Evolutionary conservation across 1,140 invertebrate species (phyloP), one percentile per base, ranked within the genome.

Genomic region (Bradysia coprophila): DNA sequence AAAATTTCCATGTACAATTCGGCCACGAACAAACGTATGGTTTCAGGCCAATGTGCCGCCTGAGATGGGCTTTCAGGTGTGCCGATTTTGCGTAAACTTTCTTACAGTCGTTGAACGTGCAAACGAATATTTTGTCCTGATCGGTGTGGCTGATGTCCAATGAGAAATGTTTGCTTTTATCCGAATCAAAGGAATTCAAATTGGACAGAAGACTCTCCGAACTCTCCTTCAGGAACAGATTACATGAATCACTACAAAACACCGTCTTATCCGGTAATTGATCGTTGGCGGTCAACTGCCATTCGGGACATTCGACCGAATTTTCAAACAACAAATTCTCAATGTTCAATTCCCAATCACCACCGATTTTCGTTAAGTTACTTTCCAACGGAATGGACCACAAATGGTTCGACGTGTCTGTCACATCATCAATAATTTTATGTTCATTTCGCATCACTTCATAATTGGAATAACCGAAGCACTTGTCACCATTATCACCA

Each of bases 41-140:
- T 55, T 95, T 95, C 61, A 95, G 90, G 1, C 91, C 92, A 1
- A 90, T 87, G 61, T 96, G 92, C 10, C 92, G 71, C 2, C 92
- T 68, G 38, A 94, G 59, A 56, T 97, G 93, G 2, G 92, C 90
- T 54, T 94, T 92, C 18, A 96, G 68, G 59, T 96, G 91, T 8
- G 88, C 92, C 15, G 84, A 80, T 61, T 97, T 97, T 41, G 88
- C 86, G 51, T 97, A 96, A 1, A 81, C 61, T 61, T 85, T 77
- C 3, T 69, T 63, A 49, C 75, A 77, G 39, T 65, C 66, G 16
- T 59, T 56, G 28, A 71, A 70, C 3, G 71, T 70, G 58, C 75
- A 77, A 3, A 67, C 59, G 50, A 71, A 76, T 3, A 64, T 60
- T 40, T 64, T 59, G 15, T 69, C 53, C 19, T 61, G 50, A 21